Conservation (phyloP, 2,113 vertebrate genomes). For the Cyprinodon brontotheroides region DNA sequence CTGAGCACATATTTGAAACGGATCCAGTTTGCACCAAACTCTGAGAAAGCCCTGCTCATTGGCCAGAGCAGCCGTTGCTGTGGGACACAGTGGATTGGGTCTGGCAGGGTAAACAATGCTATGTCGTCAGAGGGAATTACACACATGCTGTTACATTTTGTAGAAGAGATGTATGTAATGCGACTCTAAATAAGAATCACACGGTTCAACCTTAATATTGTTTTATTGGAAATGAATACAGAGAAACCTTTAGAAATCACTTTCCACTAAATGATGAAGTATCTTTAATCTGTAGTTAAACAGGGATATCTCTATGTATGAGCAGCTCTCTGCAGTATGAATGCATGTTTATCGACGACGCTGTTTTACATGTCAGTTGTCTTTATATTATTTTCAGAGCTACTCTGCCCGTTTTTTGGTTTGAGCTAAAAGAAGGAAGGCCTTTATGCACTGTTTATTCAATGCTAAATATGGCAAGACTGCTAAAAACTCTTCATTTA, state of each 20-base stretch:
- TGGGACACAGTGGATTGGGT: slow-evolving; percentile 61
- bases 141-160: slow-evolving; percentile 14
- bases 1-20: slow-evolving; percentile 51
- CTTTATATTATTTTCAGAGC: background rate
- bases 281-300: too few species aligned
- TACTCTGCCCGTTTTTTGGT: background rate
- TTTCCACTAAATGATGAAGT: background rate
- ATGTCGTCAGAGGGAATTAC: slow-evolving; percentile 44
- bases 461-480: background rate
- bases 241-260: background rate
- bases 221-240: background rate
- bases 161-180: background rate
- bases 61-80: slow-evolving; percentile 37
- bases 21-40: slow-evolving; percentile 57
- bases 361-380: background rate
- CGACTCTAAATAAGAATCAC: background rate
- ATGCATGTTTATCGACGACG: background rate
- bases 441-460: background rate
- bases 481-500: too few species aligned
- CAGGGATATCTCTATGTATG: background rate
- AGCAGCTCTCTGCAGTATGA: background rate
- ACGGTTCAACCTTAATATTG: background rate
- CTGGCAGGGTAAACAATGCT: slow-evolving; percentile 61
- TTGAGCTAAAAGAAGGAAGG: background rate
- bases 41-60: slow-evolving; percentile 29